These are phyloP conservation scores for Mellilla xanthometata DNA, from an alignment of 2,888 invertebrate species.

Conservation along the genomic window DNA sequence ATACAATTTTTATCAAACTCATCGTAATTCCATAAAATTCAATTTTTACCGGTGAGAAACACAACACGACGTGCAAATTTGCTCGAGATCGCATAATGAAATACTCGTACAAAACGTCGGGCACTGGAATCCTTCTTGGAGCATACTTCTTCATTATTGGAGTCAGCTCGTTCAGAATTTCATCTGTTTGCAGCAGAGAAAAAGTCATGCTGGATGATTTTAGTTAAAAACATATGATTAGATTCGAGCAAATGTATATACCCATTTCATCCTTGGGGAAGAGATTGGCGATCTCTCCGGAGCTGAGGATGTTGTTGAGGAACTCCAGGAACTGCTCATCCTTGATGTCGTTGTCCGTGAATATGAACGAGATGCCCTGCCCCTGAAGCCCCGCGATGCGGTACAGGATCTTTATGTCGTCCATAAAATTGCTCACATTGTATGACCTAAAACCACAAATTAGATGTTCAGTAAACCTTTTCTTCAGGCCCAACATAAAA, in stretches of 20 bases:
- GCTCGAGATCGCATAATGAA: slow-evolving; percentile 90
- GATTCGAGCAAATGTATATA: too few species aligned
- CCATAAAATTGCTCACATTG: slow-evolving; percentile 90
- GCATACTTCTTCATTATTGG: slow-evolving; percentile 91
- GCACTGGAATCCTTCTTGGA: slow-evolving; percentile 89
- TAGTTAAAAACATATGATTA: too few species aligned
- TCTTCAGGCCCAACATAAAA: too few species aligned
- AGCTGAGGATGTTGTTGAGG: slow-evolving; percentile 93
- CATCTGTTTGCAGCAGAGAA: too few species aligned
- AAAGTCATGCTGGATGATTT: too few species aligned
- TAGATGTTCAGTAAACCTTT: too few species aligned
- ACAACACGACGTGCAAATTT: slow-evolving; percentile 92
- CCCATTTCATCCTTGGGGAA: slow-evolving; percentile 93
- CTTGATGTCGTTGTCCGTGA: slow-evolving; percentile 96
- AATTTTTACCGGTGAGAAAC: slow-evolving; percentile 91
- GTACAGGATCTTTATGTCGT: slow-evolving; percentile 92
- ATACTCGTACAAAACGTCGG: slow-evolving; percentile 92
- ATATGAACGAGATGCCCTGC: slow-evolving; percentile 91
- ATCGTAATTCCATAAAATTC: too few species aligned
- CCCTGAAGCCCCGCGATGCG: slow-evolving; percentile 89
- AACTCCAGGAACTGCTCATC: slow-evolving; percentile 95
- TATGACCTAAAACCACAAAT: slow-evolving; percentile 86
- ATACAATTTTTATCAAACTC: too few species aligned
- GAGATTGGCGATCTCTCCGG: slow-evolving; percentile 95
- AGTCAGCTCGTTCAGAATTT: slow-evolving; percentile 89